phyloP scores from a whole-genome alignment of 2,797 vertebrate species.

The Schizopygopsis pylzovi region DNA sequence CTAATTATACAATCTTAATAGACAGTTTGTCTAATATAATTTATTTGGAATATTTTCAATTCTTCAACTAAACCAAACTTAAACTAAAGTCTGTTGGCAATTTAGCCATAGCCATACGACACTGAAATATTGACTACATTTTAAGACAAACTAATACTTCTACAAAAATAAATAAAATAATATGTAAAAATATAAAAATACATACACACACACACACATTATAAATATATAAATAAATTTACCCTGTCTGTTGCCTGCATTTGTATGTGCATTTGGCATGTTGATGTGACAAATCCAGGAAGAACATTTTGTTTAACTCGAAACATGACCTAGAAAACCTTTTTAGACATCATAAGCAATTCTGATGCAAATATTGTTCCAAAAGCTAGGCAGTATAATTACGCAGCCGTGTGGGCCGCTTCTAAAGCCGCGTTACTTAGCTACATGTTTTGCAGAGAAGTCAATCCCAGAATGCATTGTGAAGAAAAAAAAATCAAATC shows the following conservation, averaged over 20 bases:
- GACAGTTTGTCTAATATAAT: background rate
- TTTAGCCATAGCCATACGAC: background rate
- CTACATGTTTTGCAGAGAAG: background rate
- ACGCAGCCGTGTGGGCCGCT: background rate
- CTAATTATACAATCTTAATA: background rate
- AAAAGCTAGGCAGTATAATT: background rate
- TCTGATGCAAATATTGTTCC: background rate
- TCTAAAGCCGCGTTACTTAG: background rate
- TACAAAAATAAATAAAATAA: background rate
- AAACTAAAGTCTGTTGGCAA: background rate
- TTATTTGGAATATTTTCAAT: background rate
- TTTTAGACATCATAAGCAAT: conserved; percentile 11
- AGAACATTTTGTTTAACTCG: conserved; percentile 15
- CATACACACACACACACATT: too few species aligned
- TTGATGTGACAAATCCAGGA: background rate
- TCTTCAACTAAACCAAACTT: background rate
- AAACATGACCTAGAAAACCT: conserved; percentile 29
- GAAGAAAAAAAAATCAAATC: background rate
- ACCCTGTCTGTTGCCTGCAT: background rate
- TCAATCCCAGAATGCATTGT: background rate
- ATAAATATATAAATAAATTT: too few species aligned
- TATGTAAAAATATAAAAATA: too few species aligned
- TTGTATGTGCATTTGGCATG: conserved; percentile 1
- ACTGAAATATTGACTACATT: background rate
- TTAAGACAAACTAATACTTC: background rate